These are phyloP conservation scores for Sepioteuthis lessoniana DNA, from an alignment of 2,888 invertebrate genomes.

Conservation along the genomic window DNA sequence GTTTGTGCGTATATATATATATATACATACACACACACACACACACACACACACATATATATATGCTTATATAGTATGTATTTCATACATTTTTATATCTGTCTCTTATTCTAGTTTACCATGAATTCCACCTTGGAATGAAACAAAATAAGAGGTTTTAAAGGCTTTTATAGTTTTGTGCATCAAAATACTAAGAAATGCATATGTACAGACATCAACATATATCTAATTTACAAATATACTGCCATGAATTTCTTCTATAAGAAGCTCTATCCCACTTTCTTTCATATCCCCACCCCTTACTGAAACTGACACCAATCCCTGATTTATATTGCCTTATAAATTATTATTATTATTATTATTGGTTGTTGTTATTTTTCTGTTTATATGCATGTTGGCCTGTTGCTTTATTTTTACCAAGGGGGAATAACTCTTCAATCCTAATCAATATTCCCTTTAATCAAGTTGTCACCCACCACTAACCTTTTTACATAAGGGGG, in stretches of 20 bases:
- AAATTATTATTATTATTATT: slow-evolving; percentile 10
- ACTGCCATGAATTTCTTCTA: no score
- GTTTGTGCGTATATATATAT: background rate
- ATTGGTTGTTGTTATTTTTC: background rate
- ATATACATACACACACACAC: background rate
- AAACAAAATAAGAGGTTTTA: background rate
- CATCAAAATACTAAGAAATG: background rate
- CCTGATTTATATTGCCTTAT: slow-evolving; percentile 9
- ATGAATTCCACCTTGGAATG: background rate
- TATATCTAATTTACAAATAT: background rate
- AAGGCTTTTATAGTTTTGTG: background rate
- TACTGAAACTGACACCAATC: background rate
- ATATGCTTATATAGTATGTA: background rate
- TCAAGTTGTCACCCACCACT: no score
- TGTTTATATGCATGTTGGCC: background rate
- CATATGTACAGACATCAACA: background rate
- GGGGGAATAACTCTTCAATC: no score
- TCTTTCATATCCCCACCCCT: background rate
- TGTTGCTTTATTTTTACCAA: no score
- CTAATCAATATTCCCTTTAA: no score
- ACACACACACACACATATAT: background rate
- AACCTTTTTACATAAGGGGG: no score
- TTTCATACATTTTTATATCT: no score
- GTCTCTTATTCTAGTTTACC: background rate
- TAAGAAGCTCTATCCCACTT: background rate